Evolutionary conservation across 2,113 vertebrate genomes (phyloP), one percentile per base, ranked within the genome.

Genomic region (Hydrochoerus hydrochaeris): DNA sequence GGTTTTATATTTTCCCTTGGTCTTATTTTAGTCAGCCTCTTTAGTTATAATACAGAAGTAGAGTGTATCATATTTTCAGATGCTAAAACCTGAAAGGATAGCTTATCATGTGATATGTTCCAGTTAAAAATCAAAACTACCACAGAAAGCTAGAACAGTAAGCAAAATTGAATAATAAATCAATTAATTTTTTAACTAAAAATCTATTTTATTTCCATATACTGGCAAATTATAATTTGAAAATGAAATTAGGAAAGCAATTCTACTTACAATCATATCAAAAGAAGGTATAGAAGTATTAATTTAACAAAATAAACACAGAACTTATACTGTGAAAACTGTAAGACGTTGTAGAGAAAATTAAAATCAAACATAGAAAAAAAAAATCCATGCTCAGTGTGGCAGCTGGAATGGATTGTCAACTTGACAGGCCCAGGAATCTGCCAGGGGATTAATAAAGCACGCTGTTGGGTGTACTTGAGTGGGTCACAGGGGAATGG

Each of bases 121-220:
- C 91, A 73, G 93, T 81, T 14, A 83, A 93, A 60, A 82, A 41
- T 91, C 32, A 87, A 91, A 90, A 90, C 84, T 30, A 89, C 32
- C 78, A 69, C 52, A 75, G 67, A 91, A 54, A 93, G 49, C 69
- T 88, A 90, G 54, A 95, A 67, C 49, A 77, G 30, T 67, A 81
- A 75, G 11, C 24, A 83, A 85, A 67, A 86, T 52, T 67, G 3
- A 73, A 49, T 28, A 78, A 75, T 35, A 71, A 69, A 78, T 54
- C 5, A 88, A 78, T 60, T 85, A 4, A 81, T 60, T 85, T 67
- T 95, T 35, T 78, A 52, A 87, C 49, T 32, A 7, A 38, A 77
- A 77, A 30, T 46, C 26, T 30, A 46, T 46, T 77, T 77, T 77
- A 77, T 77, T 46, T 77, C 44, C 73, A 77, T 30, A 44, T 16